Evolutionary conservation across 1,140 invertebrate species (phyloP), one percentile per base, ranked within the genome.

Genomic region (Nebria ingens): DNA sequence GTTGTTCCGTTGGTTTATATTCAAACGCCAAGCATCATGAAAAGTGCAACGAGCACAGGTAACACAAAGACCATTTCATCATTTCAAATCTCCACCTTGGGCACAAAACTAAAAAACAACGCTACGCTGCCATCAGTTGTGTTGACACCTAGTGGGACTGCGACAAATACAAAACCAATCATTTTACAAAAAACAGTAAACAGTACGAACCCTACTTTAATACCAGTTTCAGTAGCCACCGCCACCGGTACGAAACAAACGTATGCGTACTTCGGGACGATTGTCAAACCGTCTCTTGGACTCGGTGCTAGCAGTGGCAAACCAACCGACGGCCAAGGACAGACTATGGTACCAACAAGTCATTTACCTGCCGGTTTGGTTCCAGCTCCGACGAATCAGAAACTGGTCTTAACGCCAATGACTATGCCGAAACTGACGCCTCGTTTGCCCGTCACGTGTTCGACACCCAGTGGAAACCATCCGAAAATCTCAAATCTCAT

Each of bases 381-480:
- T 34, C 49, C 59, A 56, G 23, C 23, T 29, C 2, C 42, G 40
- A 19, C 25, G 51, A 23, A 52, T 25, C 22, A 55, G 23, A 52
- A 58, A 51, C 21, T 25, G 2, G 20, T 58, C 40, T 49, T 70
- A 20, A 62, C 69, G 22, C 74, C 73, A 53, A 65, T 71, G 57
- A 45, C 56, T n/a, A 77, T 78, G 62, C 72, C 72, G n/a, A 79
- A 77, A 64, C 54, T 77, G 38, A 70, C 76, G 22, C 71, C 73
- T 45, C 69, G 63, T 1, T 52, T 62, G 53, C 64, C 71, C 20
- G 70, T 71, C 54, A 75, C 72, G 21, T 12, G 17, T 17, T 65
- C 72, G 1, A 73, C 69, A 2, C 72, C 66, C 11, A 68, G 71
- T 12, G 68, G 68, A 11, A 62, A 68, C 42, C 71, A 68, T 53